Conservation (phyloP, 2,888 invertebrate genomes). For the Copidosoma aretas region DNA sequence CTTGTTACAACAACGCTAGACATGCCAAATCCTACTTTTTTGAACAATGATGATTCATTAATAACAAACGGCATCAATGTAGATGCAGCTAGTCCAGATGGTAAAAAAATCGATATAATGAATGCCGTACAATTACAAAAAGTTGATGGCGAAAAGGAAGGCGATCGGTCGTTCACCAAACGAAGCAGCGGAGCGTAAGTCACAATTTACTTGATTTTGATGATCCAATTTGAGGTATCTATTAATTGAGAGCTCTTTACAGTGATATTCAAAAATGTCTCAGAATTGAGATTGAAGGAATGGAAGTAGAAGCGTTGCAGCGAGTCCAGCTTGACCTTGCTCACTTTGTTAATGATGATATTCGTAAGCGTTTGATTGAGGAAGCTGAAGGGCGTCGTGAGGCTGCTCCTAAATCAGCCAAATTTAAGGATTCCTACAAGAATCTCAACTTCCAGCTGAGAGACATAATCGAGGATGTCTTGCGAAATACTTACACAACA, state of each 20-base stretch:
- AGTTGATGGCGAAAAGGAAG: conserved; percentile 45
- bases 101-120: conserved; percentile 56
- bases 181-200: conserved; percentile 22
- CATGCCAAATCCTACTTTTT: conserved; percentile 36
- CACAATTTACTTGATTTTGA: conserved; percentile 3
- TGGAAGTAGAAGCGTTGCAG: conserved; percentile 52
- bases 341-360: conserved; percentile 53
- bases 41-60: conserved; percentile 33
- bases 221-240: background rate
- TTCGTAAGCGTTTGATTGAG: conserved; percentile 40
- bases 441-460: conserved; percentile 55
- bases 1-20: conserved; percentile 55
- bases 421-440: conserved; percentile 43
- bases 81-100: conserved; percentile 47
- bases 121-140: conserved; percentile 57
- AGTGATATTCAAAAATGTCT: conserved; percentile 52
- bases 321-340: conserved; percentile 54
- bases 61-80: conserved; percentile 39
- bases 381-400: background rate
- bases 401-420: conserved; percentile 12
- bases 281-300: conserved; percentile 57
- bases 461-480: conserved; percentile 54
- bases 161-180: background rate
- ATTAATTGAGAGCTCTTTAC: background rate
- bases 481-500: conserved; percentile 54